These are phyloP conservation scores for Oscheius onirici DNA, from an alignment of 2,888 invertebrate species.

Conservation along the genomic window DNA sequence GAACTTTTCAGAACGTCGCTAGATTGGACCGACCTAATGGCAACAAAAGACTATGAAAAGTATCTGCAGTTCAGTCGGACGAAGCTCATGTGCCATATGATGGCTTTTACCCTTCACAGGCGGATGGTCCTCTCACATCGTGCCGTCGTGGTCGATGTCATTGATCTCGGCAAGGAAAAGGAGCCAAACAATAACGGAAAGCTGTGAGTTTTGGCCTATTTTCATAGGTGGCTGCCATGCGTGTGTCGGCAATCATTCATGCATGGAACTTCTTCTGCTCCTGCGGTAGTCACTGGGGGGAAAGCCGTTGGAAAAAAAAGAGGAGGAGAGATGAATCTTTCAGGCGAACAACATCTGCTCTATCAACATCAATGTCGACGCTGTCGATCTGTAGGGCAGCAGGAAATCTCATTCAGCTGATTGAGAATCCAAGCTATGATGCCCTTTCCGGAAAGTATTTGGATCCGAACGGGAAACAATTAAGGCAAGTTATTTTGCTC, in stretches of 20 bases:
- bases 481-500: conserved; percentile 50
- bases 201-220: conserved; percentile 37
- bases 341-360: conserved; percentile 60
- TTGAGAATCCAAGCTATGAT: conserved; percentile 54
- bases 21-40: conserved; percentile 67
- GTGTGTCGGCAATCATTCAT: conserved; percentile 14
- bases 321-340: conserved; percentile 3
- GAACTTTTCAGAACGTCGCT: conserved; percentile 47
- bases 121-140: conserved; percentile 51
- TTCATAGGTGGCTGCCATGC: conserved; percentile 2
- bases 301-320: not conserved
- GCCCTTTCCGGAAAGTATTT: conserved; percentile 66
- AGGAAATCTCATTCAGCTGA: conserved; percentile 62
- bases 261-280: conserved; percentile 20
- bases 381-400: conserved; percentile 54
- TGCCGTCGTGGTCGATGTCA: conserved; percentile 53
- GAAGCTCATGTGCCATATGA: conserved; percentile 69
- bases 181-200: conserved; percentile 59
- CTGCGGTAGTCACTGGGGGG: not conserved
- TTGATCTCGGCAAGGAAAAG: conserved; percentile 59
- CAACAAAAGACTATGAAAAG: conserved; percentile 67
- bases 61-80: conserved; percentile 69
- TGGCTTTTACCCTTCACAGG: conserved; percentile 65
- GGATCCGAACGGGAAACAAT: conserved; percentile 66
- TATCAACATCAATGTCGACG: conserved; percentile 56